Evolutionary conservation across 2,888 invertebrate species (phyloP), one percentile per base, ranked within the genome.

Genomic region (Brachyptera putata): DNA sequence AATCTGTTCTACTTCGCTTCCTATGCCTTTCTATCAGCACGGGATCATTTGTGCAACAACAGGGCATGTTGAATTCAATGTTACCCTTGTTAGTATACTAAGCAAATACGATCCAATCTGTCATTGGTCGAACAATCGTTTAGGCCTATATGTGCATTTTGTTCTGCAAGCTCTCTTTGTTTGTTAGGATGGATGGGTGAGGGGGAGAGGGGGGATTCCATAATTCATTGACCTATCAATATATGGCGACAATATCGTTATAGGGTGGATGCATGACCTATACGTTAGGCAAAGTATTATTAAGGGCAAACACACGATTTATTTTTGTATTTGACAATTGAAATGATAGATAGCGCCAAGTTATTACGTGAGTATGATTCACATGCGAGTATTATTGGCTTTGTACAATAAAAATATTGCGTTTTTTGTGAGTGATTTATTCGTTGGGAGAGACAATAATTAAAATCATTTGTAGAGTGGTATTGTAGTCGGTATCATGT

Each of bases 291-390:
- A 37, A 37, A 37, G 39, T 37, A 37, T 37, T 37, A 37, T 11
- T 5, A 16, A 37, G 16, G 39, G 39, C 39, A 5, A 37, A n/a
- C 13, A 37, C 16, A 16, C 16, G 39, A 37, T 37, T 14, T 37
- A 37, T 37, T 14, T 37, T 37, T 3, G 14, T 16, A 16, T 37
- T 37, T 37, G 39, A 37, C 39, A 30, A 7, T 30, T 43, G 43
- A 11, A 18, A 43, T 43, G 43, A 43, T 43, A 21, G 21, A 43
- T 43, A 5, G 16, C 4, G 3, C 21, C 7, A 2, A 16, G 43
- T 43, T 43, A 43, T 43, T 43, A 43, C 43, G 43, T 43, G 21
- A 16, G 4, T 4, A 43, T 43, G 43, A 43, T 43, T 43, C 43
- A 43, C 18, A 43, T 4, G 43, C 21, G 43, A 18, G 43, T 18